Conservation (phyloP, 2,888 invertebrate species). For the Pseudococcus jackbeardsleyi region DNA sequence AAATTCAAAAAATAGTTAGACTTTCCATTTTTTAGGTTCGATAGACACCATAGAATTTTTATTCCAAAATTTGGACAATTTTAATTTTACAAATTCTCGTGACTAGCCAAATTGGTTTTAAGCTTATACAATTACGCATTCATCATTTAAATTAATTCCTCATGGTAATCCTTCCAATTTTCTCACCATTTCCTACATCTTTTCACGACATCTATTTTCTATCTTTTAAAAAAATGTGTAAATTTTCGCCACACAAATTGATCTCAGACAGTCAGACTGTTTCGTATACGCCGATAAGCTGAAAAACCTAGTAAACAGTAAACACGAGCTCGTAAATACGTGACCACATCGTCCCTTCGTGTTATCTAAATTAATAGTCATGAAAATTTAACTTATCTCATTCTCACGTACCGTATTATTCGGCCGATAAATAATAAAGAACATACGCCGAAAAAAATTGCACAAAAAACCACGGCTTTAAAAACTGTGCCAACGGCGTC, state of each 20-base stretch:
- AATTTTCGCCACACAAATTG: neutral
- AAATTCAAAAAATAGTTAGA: too few species aligned
- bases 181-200: too few species aligned
- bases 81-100: too few species aligned
- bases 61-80: too few species aligned
- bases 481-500: neutral
- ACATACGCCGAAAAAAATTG: neutral
- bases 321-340: slow-evolving; percentile 20
- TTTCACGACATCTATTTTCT: too few species aligned
- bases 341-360: slow-evolving; percentile 24
- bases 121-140: too few species aligned
- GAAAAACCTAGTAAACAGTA: slow-evolving; percentile 11
- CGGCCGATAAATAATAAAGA: slow-evolving; percentile 15
- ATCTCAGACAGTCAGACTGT: neutral
- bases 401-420: slow-evolving; percentile 17
- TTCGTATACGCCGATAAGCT: neutral
- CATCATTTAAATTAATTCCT: too few species aligned
- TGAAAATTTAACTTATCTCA: slow-evolving; percentile 21
- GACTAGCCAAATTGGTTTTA: too few species aligned
- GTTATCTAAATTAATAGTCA: slow-evolving; percentile 30
- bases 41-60: too few species aligned
- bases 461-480: neutral
- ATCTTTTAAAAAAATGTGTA: neutral
- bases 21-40: too few species aligned
- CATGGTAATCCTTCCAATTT: too few species aligned